Evolutionary conservation across 2,113 vertebrate species (phyloP), one percentile per base, ranked within the genome.

Genomic region (Xenopus tropicalis): DNA sequence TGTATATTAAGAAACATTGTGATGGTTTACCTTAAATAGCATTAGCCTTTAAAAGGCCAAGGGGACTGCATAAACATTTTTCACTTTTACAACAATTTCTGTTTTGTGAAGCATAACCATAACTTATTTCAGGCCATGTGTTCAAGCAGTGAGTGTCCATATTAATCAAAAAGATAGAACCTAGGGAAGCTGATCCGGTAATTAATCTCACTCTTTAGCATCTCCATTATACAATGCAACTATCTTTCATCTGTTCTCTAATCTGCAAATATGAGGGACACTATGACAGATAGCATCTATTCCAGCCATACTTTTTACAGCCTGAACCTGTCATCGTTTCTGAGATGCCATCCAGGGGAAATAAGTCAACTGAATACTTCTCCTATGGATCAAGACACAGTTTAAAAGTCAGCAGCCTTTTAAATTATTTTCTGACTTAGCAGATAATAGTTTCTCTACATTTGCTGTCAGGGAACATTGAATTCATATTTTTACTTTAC

Each of bases 401-500:
- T 19, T 29, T 25, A 52, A 61, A 71, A 61, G 43, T 4, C 21
- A 23, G 23, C 16, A 48, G 44, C 44, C 43, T 61, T 24, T 70
- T 61, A n/a, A 71, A 29, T 71, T 71, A 62, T 43, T 54, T 29
- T 23, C 25, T 29, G 4, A 14, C n/a, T 42, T n/a, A 51, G n/a
- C 20, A 52, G 24, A 71, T 71, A 62, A 62, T 21, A 14, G 46
- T 71, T 70, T 51, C 57, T 48, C 42, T 61, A 23, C 58, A 52
- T 52, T 71, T 62, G 21, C 57, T 24, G 44, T 37, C 58, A 71
- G 37, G 16, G 23, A 62, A 71, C 43, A 62, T 51, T 25, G 44
- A 23, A 71, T 62, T 62, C 23, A 20, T 71, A 62, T 63, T 52
- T 64, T 23, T 17, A 12, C n/a, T 52, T 71, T n/a, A n/a, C n/a